Percentiles rank a stretch among this genome's conserved stretches.
Conservation (phyloP, 2,888 invertebrate genomes). For the Drosophila pegasa region DNA sequence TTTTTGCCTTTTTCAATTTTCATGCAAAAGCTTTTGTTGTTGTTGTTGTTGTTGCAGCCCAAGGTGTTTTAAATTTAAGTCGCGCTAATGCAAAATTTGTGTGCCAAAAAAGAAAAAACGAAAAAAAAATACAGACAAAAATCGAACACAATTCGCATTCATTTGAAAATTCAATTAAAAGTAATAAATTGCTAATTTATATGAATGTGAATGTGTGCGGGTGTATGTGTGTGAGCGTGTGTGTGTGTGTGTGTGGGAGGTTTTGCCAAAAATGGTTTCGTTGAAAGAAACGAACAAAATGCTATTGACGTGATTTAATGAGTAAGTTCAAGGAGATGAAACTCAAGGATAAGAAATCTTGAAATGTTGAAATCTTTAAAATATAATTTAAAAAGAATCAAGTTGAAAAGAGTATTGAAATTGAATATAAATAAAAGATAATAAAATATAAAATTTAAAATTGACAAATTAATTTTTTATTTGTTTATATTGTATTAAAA, state of each 20-base stretch:
- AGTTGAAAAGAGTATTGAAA: background rate
- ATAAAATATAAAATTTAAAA: no score
- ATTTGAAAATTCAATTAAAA: conserved; percentile 59
- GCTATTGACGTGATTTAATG: conserved; percentile 29
- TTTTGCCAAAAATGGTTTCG: conserved; percentile 9
- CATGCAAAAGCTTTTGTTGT: conserved; percentile 34
- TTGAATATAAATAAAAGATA: background rate
- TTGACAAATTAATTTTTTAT: no score
- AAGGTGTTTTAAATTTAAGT: conserved; percentile 46
- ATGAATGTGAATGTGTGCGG: conserved; percentile 6
- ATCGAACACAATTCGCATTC: conserved; percentile 25
- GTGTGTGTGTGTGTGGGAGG: background rate
- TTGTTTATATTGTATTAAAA: no score
- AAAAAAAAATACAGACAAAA: background rate
- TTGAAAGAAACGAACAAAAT: conserved; percentile 8
- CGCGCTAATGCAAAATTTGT: conserved; percentile 55
- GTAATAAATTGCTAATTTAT: conserved; percentile 58
- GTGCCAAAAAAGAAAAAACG: conserved; percentile 46
- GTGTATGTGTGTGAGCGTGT: background rate
- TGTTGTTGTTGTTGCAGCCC: conserved; percentile 21
- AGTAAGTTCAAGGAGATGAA: conserved; percentile 52
- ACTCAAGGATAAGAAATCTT: background rate
- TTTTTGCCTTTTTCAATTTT: conserved; percentile 23
- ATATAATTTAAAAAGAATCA: background rate
- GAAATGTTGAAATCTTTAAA: background rate